These are phyloP conservation scores for Regulus satrapa DNA, from an alignment of 2,113 vertebrate species.

Conservation along the genomic window DNA sequence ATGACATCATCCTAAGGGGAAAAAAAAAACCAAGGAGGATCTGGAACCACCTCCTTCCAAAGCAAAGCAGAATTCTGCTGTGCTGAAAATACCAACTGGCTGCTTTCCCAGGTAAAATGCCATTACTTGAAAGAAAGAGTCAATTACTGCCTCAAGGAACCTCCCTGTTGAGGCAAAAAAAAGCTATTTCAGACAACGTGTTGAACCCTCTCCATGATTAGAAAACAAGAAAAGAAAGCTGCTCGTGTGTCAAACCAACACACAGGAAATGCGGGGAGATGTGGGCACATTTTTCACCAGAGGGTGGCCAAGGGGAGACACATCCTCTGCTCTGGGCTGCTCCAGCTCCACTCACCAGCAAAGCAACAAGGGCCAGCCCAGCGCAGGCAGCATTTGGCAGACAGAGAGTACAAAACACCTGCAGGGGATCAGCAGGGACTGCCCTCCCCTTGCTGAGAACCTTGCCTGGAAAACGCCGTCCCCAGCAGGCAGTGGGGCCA, in stretches of 20 bases:
- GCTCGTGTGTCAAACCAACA: neutral
- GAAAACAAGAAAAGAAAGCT: neutral
- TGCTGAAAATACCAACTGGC: neutral
- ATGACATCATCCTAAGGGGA: neutral
- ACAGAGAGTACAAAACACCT: neutral
- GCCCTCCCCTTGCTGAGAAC: neutral
- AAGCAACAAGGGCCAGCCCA: neutral
- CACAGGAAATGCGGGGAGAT: neutral
- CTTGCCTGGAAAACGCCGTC: no score
- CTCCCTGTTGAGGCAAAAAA: neutral
- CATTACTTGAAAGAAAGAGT: neutral
- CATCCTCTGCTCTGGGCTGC: neutral
- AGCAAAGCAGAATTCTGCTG: neutral
- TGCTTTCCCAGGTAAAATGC: constrained; percentile 8
- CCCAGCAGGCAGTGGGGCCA: fast-evolving
- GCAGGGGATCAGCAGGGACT: neutral
- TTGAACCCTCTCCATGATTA: neutral
- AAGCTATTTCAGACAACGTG: neutral
- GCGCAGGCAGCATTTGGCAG: fast-evolving
- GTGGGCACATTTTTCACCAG: neutral
- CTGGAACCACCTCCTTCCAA: neutral
- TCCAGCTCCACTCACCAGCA: neutral
- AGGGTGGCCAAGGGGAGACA: neutral
- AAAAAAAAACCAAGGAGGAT: neutral
- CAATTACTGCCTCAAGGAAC: constrained; percentile 10